These are phyloP conservation scores for Gryllus bimaculatus DNA, from an alignment of 1,140 invertebrate species.

Conservation along the genomic window DNA sequence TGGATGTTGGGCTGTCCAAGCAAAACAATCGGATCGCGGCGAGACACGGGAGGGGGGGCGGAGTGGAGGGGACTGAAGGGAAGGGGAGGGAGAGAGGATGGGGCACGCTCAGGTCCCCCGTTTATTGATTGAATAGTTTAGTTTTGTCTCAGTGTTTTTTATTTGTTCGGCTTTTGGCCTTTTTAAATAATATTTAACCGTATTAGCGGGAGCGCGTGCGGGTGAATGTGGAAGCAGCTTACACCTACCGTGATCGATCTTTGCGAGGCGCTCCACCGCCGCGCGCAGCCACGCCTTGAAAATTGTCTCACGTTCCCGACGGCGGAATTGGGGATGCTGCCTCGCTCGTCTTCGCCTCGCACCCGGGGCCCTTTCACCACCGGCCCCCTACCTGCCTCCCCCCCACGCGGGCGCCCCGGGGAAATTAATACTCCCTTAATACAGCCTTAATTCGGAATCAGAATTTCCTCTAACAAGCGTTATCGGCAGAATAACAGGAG, in stretches of 20 bases:
- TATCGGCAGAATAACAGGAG: neutral
- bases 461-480: slow-evolving; percentile 4
- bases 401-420: no score
- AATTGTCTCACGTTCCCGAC: neutral
- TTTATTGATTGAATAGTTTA: no score
- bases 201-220: no score
- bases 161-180: no score
- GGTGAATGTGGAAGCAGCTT: neutral
- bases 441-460: slow-evolving; percentile 1
- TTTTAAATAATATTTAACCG: no score
- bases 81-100: neutral
- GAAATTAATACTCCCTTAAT: slow-evolving; percentile 5
- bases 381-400: neutral
- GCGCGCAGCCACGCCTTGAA: neutral
- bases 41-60: neutral
- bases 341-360: no score
- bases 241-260: neutral
- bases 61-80: no score
- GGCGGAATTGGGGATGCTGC: neutral
- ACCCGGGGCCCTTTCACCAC: neutral
- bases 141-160: no score
- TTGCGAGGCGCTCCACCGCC: neutral
- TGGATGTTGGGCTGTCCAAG: neutral
- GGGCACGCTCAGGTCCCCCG: no score
- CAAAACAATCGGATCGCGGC: neutral